Evolutionary conservation across 2,113 vertebrate genomes (phyloP).

Genomic region (Anthoscopus minutus): DNA sequence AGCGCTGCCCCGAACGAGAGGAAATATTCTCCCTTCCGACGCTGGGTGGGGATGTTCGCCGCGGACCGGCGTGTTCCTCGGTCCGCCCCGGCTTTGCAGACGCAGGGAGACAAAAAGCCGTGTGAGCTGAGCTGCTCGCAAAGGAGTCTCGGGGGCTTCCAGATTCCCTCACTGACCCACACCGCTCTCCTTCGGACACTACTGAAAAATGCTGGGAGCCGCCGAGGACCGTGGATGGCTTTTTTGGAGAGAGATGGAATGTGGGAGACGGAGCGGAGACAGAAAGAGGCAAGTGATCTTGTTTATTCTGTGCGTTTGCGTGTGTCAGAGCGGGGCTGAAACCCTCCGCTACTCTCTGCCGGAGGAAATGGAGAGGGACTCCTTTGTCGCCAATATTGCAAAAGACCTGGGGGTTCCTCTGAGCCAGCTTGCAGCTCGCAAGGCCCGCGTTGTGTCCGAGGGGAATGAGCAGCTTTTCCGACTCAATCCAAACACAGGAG

Average conservation of each 20-base stretch:
- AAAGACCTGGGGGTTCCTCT: conserved; percentile 73
- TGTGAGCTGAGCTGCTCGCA: background rate
- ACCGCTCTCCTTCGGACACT: accelerated
- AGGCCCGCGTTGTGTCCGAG: conserved; percentile 69
- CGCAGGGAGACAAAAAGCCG: background rate
- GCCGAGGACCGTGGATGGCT: background rate
- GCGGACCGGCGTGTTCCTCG: background rate
- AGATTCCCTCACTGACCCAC: background rate
- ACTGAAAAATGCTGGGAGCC: background rate
- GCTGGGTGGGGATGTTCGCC: conserved; percentile 36
- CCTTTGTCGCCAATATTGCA: conserved; percentile 73
- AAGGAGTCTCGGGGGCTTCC: background rate
- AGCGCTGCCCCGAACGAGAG: background rate
- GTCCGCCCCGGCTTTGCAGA: background rate
- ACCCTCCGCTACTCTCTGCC: conserved; percentile 74
- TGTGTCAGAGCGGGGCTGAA: conserved; percentile 1
- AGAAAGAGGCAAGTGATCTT: conserved; percentile 60
- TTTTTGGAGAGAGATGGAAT: background rate
- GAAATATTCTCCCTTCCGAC: background rate
- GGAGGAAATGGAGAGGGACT: conserved; percentile 75
- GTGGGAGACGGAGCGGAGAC: background rate
- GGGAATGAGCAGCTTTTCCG: conserved; percentile 61
- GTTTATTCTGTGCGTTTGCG: conserved; percentile 62
- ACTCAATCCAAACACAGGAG: conserved; percentile 69
- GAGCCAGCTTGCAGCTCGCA: conserved; percentile 68